Evolutionary conservation across 2,888 invertebrate genomes (phyloP).

Genomic region (Pogonocherus hispidulus): DNA sequence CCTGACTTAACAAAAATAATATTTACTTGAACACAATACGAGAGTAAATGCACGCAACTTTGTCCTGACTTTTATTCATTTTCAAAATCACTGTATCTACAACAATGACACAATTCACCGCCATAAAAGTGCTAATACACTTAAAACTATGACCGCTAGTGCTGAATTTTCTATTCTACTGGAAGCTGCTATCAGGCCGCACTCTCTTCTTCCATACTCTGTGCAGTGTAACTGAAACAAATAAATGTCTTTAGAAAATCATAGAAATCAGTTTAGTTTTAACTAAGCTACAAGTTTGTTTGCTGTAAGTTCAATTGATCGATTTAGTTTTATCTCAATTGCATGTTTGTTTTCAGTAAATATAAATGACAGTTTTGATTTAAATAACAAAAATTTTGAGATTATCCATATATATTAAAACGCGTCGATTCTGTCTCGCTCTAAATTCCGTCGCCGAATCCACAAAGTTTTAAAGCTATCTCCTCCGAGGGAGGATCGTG

Average conservation of each 20-base stretch:
- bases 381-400: too few species aligned
- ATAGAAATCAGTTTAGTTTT: too few species aligned
- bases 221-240: slow-evolving; percentile 63
- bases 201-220: slow-evolving; percentile 61
- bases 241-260: slow-evolving; percentile 21
- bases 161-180: slow-evolving; percentile 37
- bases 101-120: slow-evolving; percentile 35
- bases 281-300: too few species aligned
- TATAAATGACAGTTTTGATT: too few species aligned
- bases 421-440: too few species aligned
- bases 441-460: too few species aligned
- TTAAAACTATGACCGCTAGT: slow-evolving; percentile 34
- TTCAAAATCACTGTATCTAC: neutral
- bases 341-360: too few species aligned
- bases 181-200: slow-evolving; percentile 55
- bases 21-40: slow-evolving; percentile 23
- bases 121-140: slow-evolving; percentile 35
- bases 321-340: too few species aligned
- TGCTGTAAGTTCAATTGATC: too few species aligned
- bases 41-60: slow-evolving; percentile 21
- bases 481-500: too few species aligned
- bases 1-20: slow-evolving; percentile 13
- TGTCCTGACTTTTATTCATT: neutral
- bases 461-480: too few species aligned
- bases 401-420: too few species aligned